A percentile compares a stretch with the other conserved stretches of the same genome.
Evolutionary conservation across 92 coral and sea anemone species (phyloP).

Genomic region (Micromussa lordhowensis): DNA sequence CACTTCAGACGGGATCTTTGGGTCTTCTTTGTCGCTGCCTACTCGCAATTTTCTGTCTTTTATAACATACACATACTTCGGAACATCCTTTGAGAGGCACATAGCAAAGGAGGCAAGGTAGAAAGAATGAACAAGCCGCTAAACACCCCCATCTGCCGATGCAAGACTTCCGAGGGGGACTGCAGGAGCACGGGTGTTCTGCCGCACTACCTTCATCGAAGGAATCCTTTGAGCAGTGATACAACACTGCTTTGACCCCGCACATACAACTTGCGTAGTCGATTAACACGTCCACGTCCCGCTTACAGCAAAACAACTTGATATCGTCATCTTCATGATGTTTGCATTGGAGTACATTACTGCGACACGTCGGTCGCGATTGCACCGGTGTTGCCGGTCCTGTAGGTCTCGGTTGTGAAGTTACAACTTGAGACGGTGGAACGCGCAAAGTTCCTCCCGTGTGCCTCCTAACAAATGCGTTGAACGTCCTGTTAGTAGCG

Average conservation of each 20-base stretch:
- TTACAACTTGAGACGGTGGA: slow-evolving; percentile 41
- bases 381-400: slow-evolving; percentile 26
- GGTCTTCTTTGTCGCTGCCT: slow-evolving; percentile 58
- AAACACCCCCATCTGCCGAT: slow-evolving; percentile 93
- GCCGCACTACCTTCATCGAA: slow-evolving; percentile 86
- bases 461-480: slow-evolving; percentile 78
- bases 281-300: slow-evolving; percentile 75
- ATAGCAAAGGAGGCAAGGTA: slow-evolving; percentile 95
- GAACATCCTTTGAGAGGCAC: slow-evolving; percentile 90
- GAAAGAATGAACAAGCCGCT: slow-evolving; percentile 77
- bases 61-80: slow-evolving; percentile 77
- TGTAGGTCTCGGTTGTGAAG: slow-evolving; percentile 47
- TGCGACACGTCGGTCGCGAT: slow-evolving; percentile 25
- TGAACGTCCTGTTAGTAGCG: slow-evolving; percentile 55
- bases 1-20: slow-evolving; percentile 56
- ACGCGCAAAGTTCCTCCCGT: slow-evolving; percentile 59
- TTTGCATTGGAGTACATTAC: slow-evolving; percentile 55
- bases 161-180: slow-evolving; percentile 77
- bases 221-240: slow-evolving; percentile 95
- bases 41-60: slow-evolving; percentile 71
- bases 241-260: slow-evolving; percentile 89
- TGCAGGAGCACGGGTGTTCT: slow-evolving; percentile 92
- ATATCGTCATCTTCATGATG: slow-evolving; percentile 76
- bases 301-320: slow-evolving; percentile 82
- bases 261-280: slow-evolving; percentile 96